Evolutionary conservation across 2,888 invertebrate species (phyloP), one percentile per base, ranked within the genome.

Genomic region (Gastrophysa polygoni): DNA sequence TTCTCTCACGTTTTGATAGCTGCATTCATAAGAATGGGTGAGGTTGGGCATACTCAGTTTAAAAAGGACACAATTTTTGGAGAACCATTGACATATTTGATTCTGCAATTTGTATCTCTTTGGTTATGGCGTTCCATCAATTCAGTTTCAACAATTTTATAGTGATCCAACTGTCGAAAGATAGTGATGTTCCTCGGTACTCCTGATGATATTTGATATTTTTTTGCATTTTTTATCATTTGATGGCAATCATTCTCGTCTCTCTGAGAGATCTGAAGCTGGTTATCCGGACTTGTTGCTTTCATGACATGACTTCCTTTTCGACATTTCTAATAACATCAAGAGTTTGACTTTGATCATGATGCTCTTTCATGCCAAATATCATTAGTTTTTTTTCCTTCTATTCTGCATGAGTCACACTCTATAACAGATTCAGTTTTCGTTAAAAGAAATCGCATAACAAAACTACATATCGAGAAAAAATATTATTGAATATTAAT

Each of bases 171-270:
- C 43, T 43, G 43, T 43, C 43, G 43, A 43, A 43, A 16, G 43
- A 5, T 43, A 43, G n/a, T n/a, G 43, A 43, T 43, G 11, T 14
- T 43, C 43, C 43, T 43, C 16, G n/a, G 43, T 43, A 43, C 43
- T 43, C 43, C 43, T 43, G 43, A 43, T 43, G 43, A 43, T 43
- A 14, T 43, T 43, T 43, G n/a, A 43, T 43, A 43, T 43, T 43
- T 43, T 43, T 43, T 14, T n/a, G 43, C 14, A 11, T 43, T 43
- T 14, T 43, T 43, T 43, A 43, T 43, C 11, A 43, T 43, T 43
- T 11, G 43, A 43, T 43, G 43, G n/a, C 4, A 4, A 43, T 16
- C 4, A 16, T 43, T 43, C 16, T 43, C 7, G 4, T 43, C 43
- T 43, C 43, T 43, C 43, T 7, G 43, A 5, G 43, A 43, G 43